Evolutionary conservation across 2,888 invertebrate genomes (phyloP), one percentile per base, ranked within the genome.

Genomic region (Polylopha cassiicola): DNA sequence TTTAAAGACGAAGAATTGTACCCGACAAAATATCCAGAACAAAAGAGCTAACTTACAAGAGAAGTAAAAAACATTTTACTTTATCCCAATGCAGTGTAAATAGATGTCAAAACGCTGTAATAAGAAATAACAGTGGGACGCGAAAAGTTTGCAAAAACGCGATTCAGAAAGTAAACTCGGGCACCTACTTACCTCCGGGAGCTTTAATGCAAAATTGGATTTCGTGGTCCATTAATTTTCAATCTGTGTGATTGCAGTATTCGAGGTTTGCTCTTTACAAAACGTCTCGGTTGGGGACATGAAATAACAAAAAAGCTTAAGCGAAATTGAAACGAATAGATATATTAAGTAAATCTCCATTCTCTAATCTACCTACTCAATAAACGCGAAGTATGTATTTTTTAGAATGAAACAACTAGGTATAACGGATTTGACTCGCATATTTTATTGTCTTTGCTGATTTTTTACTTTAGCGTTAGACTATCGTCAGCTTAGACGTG

Each of bases 191-290:
- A 37, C 42, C 37, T 38, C 37, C 37, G 33, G 38, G 31, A 46
- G 45, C 48, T 47, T 47, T 47, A 46, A 81, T 80, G 75, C 75
- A 76, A 80, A 81, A 82, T 82, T 81, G 82, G 80, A 82, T 82
- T 80, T 81, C 68, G 65, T 77, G 81, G 73, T 74, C 82, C 82
- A 82, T 82, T 82, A 82, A 82, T 80, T 82, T 82, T 82, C 82
- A 82, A 82, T 82, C 81, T 81, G 75, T 72, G 79, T 81, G 81
- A 82, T 82, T 82, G 82, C 81, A 79, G 79, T 82, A 79, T 82
- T 77, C 76, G 75, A 77, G 80, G 79, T 80, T 80, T 78, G 76
- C 76, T 78, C 64, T 73, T 70, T 64, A 63, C 67, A 70, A 68
- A 76, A 73, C 72, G 72, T 62, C 69, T 65, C 69, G 59, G 70